Evolutionary conservation across 2,113 vertebrate species (phyloP).

Genomic region (Marmota flaviventris): DNA sequence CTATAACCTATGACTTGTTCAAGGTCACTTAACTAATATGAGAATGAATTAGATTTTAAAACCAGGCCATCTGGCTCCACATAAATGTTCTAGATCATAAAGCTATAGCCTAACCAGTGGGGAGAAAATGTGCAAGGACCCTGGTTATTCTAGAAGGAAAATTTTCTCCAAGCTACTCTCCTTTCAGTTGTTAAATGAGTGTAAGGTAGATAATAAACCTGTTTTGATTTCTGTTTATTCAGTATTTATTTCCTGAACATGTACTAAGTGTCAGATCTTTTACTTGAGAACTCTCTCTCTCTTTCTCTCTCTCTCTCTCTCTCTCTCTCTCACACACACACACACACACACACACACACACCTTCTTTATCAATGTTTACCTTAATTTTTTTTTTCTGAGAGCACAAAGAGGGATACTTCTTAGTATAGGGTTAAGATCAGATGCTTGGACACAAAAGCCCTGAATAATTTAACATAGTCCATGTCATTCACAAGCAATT

Average conservation of each 20-base stretch:
- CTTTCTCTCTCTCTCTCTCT: too few relatives aligned
- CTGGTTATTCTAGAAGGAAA: background rate
- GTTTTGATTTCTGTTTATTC: background rate
- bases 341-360: background rate
- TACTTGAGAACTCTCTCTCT: background rate
- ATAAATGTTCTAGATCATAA: background rate
- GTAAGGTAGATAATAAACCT: background rate
- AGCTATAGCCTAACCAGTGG: background rate
- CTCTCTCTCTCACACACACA: too few relatives aligned
- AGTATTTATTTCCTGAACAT: background rate
- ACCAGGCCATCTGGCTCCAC: background rate
- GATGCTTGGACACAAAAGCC: conserved; percentile 4
- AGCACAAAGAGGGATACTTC: background rate
- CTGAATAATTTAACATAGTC: conserved; percentile 34
- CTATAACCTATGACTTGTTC: background rate
- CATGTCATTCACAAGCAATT: conserved; percentile 42
- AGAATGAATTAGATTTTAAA: background rate
- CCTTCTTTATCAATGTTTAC: background rate
- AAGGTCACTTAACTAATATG: background rate
- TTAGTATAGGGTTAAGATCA: conserved; percentile 18
- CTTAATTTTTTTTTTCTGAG: background rate
- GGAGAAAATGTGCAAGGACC: background rate
- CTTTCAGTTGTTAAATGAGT: background rate
- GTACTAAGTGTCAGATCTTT: background rate
- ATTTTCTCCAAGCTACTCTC: background rate